Conservation (phyloP, 2,113 vertebrate species). For the Elephas maximus region DNA sequence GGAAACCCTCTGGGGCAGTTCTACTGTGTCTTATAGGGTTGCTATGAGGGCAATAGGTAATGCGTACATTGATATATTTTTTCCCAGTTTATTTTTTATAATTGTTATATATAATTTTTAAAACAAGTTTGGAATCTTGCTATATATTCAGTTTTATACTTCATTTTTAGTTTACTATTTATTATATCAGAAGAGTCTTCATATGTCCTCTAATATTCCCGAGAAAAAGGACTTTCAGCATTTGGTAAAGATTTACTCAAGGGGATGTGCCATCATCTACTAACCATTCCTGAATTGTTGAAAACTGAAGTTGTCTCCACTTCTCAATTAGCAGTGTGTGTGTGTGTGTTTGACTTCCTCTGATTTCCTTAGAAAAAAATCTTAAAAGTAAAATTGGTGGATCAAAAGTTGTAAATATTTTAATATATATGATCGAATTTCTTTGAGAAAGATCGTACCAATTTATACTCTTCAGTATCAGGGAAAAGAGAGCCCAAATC, state of each 20-base stretch:
- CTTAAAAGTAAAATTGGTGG: not conserved
- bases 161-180: not conserved
- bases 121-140: not conserved
- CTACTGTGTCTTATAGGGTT: too few relatives aligned
- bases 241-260: conserved; percentile 8
- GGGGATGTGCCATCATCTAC: not conserved
- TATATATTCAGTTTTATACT: conserved; percentile 26
- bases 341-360: not conserved
- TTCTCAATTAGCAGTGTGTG: not conserved
- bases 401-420: conserved; percentile 19
- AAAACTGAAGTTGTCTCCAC: not conserved
- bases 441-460: conserved; percentile 37
- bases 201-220: not conserved
- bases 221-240: conserved; percentile 4
- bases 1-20: too few relatives aligned
- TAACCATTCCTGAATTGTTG: not conserved
- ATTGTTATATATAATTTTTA: not conserved
- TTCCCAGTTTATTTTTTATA: not conserved
- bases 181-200: not conserved
- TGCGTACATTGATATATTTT: not conserved
- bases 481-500: not conserved
- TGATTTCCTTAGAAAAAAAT: conserved; percentile 37
- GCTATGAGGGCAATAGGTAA: too few relatives aligned
- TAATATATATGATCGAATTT: conserved; percentile 16
- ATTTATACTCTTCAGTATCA: not conserved